Percentiles rank a stretch among this genome's conserved stretches.
These are phyloP conservation scores for Gisinianus flammeolus DNA, from an alignment of 2,888 invertebrate species.

Conservation along the genomic window DNA sequence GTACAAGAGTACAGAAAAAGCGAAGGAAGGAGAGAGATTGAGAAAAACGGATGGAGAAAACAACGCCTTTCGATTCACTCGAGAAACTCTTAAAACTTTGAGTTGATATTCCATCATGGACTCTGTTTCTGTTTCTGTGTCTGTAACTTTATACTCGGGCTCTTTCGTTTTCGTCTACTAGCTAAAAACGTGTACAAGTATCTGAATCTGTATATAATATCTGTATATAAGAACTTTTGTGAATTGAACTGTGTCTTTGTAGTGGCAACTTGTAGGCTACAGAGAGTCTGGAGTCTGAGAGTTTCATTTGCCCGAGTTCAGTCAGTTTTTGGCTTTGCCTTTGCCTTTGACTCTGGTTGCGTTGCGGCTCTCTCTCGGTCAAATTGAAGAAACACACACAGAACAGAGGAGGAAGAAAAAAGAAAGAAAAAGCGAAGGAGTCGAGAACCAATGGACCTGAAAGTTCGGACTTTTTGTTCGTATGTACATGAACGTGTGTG, in stretches of 20 bases:
- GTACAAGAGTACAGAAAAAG: not conserved
- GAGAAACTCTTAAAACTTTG: slow-evolving; percentile 28
- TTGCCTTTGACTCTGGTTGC: not conserved
- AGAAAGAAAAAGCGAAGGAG: slow-evolving; percentile 42
- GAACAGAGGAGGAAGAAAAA: slow-evolving; percentile 31
- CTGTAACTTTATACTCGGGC: slow-evolving; percentile 18
- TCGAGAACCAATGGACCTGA: slow-evolving; percentile 53
- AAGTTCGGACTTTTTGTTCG: not conserved
- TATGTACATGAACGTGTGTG: not conserved
- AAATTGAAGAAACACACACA: slow-evolving; percentile 17
- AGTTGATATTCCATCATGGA: not conserved
- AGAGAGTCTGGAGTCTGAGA: too few species aligned
- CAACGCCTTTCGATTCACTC: slow-evolving; percentile 35
- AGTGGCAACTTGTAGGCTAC: too few species aligned
- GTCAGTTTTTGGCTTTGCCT: not conserved
- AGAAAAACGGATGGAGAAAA: not conserved
- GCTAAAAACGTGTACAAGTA: not conserved
- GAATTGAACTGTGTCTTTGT: too few species aligned
- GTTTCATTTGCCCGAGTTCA: not conserved
- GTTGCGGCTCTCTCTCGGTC: slow-evolving; percentile 7
- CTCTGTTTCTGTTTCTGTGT: not conserved
- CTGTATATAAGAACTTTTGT: too few species aligned
- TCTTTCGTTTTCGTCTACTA: not conserved
- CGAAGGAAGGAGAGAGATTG: not conserved
- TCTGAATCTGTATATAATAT: not conserved